Conservation (phyloP, 1,140 invertebrate species). For the Halictus rubicundus region DNA sequence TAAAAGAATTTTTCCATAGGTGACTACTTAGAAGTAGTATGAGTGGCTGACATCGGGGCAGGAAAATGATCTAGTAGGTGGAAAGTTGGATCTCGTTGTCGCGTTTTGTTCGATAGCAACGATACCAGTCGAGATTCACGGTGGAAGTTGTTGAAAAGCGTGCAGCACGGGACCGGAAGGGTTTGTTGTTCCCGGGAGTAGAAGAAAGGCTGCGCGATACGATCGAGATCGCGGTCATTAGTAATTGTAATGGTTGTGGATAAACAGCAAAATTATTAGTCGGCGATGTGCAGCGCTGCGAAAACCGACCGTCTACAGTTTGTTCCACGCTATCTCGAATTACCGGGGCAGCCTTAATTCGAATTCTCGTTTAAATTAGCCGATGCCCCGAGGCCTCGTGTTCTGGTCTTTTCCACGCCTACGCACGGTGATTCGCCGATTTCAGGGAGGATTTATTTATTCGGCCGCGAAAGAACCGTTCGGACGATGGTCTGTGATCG, state of each 20-base stretch:
- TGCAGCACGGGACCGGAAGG: neutral
- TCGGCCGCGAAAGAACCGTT: neutral
- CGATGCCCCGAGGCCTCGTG: neutral
- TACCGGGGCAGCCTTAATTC: slow-evolving; percentile 11
- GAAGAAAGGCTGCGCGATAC: slow-evolving; percentile 14
- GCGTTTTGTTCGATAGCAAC: no score
- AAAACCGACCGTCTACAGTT: neutral
- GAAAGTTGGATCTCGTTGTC: no score
- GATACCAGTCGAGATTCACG: neutral
- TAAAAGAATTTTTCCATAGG: no score
- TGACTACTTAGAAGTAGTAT: no score
- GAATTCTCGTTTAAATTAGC: slow-evolving; percentile 25
- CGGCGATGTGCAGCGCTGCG: slow-evolving; percentile 12
- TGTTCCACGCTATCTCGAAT: slow-evolving; percentile 27
- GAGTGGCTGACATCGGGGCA: neutral
- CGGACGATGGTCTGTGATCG: neutral
- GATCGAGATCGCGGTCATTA: slow-evolving; percentile 27
- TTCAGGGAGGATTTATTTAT: neutral
- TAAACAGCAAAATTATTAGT: slow-evolving; percentile 32
- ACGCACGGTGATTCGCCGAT: neutral
- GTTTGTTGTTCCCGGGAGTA: slow-evolving; percentile 7
- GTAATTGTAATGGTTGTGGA: slow-evolving; percentile 31
- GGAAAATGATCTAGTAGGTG: no score
- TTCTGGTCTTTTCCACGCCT: neutral
- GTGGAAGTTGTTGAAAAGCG: slow-evolving; percentile 1